These are phyloP conservation scores for Pangasius mekongensis DNA, from an alignment of 2,797 vertebrate genomes.

Conservation along the genomic window DNA sequence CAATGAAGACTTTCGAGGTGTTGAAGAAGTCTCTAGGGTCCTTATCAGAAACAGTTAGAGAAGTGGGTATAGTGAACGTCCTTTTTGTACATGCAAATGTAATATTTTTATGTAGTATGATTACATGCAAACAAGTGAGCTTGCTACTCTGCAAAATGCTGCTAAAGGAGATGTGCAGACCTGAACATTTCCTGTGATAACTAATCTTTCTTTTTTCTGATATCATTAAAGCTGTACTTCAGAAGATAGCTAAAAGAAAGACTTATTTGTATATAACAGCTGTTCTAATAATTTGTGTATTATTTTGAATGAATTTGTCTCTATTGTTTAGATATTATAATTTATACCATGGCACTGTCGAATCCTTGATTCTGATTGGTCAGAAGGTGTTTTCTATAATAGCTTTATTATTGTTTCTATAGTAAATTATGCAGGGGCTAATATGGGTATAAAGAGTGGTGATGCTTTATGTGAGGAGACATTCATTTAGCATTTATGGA, in stretches of 20 bases:
- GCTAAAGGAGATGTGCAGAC: not conserved
- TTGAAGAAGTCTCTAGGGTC: not conserved
- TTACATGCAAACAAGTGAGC: not conserved
- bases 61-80: not conserved
- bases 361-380: not conserved
- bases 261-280: no score
- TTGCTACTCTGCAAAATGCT: not conserved
- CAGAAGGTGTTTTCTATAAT: not conserved
- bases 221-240: not conserved
- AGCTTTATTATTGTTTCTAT: not conserved
- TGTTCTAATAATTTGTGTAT: not conserved
- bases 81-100: not conserved
- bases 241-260: not conserved
- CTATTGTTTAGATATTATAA: not conserved
- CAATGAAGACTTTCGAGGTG: not conserved
- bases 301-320: not conserved
- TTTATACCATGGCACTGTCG: not conserved
- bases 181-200: constrained; percentile 3
- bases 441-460: not conserved
- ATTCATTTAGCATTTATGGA: not conserved
- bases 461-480: not conserved
- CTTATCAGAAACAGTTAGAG: not conserved
- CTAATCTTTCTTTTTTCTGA: not conserved
- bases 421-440: not conserved
- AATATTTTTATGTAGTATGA: not conserved